Evolutionary conservation across 2,113 vertebrate species (phyloP).

Genomic region (Sceloporus tristichus): DNA sequence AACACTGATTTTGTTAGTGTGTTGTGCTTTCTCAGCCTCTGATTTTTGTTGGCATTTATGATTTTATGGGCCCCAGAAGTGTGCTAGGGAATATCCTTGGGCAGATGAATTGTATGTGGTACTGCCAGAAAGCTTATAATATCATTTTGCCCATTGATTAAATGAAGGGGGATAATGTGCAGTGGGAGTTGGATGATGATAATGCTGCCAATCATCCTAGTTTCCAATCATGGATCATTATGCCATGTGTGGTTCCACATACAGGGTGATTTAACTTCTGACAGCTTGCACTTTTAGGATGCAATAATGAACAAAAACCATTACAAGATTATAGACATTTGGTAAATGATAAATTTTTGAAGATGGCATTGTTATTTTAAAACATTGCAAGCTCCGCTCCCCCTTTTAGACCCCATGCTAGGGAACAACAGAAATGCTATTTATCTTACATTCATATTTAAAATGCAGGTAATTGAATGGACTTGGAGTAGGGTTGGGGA

Average conservation of each 20-base stretch:
- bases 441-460: not conserved
- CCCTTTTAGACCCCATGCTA: not conserved
- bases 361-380: not conserved
- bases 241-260: not conserved
- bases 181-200: not conserved
- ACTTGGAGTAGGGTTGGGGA: not conserved
- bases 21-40: conserved; percentile 3
- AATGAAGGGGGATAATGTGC: conserved; percentile 15
- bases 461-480: not conserved
- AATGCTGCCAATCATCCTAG: not conserved
- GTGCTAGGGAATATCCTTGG: conserved; percentile 2
- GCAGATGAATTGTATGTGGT: conserved; percentile 11
- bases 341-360: not conserved
- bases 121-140: conserved; percentile 9
- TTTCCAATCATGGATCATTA: conserved; percentile 9
- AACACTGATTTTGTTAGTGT: not conserved
- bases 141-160: not conserved
- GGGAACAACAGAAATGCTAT: not conserved
- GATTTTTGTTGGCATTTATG: conserved; percentile 28
- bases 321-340: not conserved
- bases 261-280: conserved; percentile 10
- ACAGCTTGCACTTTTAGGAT: conserved; percentile 9
- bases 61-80: conserved; percentile 23
- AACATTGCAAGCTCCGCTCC: not conserved
- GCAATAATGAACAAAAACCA: not conserved